Conservation (phyloP, 1,140 invertebrate species). For the Patella vulgata region DNA sequence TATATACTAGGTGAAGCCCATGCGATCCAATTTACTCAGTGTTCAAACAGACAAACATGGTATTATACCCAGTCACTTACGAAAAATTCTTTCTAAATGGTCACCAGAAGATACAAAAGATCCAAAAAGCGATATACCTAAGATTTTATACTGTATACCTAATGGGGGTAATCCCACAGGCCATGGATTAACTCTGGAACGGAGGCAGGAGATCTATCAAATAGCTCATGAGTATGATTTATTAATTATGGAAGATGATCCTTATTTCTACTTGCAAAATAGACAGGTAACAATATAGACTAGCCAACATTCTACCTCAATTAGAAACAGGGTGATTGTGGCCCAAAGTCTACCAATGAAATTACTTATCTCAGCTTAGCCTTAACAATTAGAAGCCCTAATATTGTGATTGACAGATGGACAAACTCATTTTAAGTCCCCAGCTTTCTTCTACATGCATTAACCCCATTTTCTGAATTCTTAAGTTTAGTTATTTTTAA, state of each 20-base stretch:
- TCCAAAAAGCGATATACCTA: conserved; percentile 57
- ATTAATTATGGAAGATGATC: conserved; percentile 83
- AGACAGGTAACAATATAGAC: no score
- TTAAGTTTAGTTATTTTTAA: no score
- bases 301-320: no score
- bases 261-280: conserved; percentile 83
- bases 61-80: conserved; percentile 57
- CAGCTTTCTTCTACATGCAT: no score
- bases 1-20: conserved; percentile 59
- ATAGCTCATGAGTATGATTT: conserved; percentile 81
- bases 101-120: conserved; percentile 45
- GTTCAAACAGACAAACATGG: conserved; percentile 60
- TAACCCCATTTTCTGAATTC: no score
- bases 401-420: no score
- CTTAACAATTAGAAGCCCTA: no score
- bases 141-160: conserved; percentile 73
- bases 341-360: no score
- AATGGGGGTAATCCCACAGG: conserved; percentile 79
- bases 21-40: conserved; percentile 48
- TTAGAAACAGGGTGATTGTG: no score
- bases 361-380: no score
- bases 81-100: conserved; percentile 56
- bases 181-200: conserved; percentile 73
- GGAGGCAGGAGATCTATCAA: conserved; percentile 77
- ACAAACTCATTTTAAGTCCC: no score